These are phyloP conservation scores for Pseudeuparius sepicola DNA, from an alignment of 2,888 invertebrate genomes.

Conservation along the genomic window DNA sequence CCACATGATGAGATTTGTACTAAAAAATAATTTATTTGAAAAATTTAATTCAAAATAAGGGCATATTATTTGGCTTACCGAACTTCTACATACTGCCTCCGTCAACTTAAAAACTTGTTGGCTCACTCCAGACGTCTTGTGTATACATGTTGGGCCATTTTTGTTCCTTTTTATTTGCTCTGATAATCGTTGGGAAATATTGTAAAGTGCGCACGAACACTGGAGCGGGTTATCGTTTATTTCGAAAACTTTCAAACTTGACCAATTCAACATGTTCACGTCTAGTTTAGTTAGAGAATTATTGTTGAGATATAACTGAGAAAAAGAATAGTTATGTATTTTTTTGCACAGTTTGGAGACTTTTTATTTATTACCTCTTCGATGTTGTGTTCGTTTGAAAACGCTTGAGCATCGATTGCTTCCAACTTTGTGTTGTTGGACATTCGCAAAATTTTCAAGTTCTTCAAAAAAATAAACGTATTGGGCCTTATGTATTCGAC, in stretches of 20 bases:
- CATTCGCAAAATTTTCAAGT: constrained; percentile 30
- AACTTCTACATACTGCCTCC: constrained; percentile 24
- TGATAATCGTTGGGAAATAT: constrained; percentile 29
- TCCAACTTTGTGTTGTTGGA: constrained; percentile 29
- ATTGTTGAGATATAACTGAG: constrained; percentile 53
- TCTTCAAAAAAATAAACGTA: constrained; percentile 30
- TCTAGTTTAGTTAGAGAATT: constrained; percentile 49
- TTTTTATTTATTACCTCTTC: constrained; percentile 41
- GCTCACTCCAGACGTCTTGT: constrained; percentile 24
- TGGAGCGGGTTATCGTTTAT: constrained; percentile 55
- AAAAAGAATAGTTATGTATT: constrained; percentile 13
- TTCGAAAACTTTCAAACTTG: constrained; percentile 44
- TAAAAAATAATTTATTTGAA: constrained; percentile 5
- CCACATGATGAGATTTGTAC: constrained; percentile 14
- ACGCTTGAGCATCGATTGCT: constrained; percentile 50
- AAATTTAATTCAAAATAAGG: background rate
- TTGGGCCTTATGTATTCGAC: constrained; percentile 43
- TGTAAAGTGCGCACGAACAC: constrained; percentile 48
- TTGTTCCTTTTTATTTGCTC: constrained; percentile 25
- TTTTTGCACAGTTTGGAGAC: background rate
- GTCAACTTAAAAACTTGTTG: constrained; percentile 26
- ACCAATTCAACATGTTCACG: constrained; percentile 46
- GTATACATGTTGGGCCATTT: constrained; percentile 32
- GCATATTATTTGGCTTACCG: too few relatives aligned
- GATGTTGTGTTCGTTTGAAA: constrained; percentile 43